Percentiles rank a stretch among this genome's conserved stretches.
These are phyloP conservation scores for Sarcophaga subvicina DNA, from an alignment of 2,888 invertebrate genomes.

Conservation along the genomic window DNA sequence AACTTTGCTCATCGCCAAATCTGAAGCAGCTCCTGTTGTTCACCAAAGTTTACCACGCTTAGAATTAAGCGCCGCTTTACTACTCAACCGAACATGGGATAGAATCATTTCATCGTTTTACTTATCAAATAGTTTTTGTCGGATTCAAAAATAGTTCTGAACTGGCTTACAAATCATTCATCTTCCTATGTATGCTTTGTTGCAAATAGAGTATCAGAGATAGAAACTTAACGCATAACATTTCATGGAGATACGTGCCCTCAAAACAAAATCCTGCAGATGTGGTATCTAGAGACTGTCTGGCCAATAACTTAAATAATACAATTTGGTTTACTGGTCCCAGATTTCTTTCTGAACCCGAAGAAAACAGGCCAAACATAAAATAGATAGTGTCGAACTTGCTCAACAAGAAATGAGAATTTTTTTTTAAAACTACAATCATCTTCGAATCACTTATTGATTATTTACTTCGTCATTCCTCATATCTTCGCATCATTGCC, in stretches of 20 bases:
- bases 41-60: conserved; percentile 12
- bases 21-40: conserved; percentile 17
- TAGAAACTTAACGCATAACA: background rate
- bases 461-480: conserved; percentile 2
- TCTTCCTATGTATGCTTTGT: background rate
- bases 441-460: background rate
- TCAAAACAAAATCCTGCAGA: conserved; percentile 4
- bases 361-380: background rate
- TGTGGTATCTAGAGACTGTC: background rate
- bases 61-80: conserved; percentile 14
- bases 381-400: background rate
- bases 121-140: conserved; percentile 43
- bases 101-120: conserved; percentile 32
- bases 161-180: conserved; percentile 7
- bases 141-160: conserved; percentile 49
- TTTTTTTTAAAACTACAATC: background rate
- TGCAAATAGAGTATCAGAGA: background rate
- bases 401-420: background rate
- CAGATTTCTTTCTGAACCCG: background rate
- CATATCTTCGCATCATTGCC: background rate
- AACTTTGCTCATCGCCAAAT: conserved; percentile 10
- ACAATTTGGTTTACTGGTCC: background rate
- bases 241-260: background rate
- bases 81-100: conserved; percentile 25
- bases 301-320: too few relatives aligned